Conservation (phyloP, 2,113 vertebrate species). For the Lota lota region DNA sequence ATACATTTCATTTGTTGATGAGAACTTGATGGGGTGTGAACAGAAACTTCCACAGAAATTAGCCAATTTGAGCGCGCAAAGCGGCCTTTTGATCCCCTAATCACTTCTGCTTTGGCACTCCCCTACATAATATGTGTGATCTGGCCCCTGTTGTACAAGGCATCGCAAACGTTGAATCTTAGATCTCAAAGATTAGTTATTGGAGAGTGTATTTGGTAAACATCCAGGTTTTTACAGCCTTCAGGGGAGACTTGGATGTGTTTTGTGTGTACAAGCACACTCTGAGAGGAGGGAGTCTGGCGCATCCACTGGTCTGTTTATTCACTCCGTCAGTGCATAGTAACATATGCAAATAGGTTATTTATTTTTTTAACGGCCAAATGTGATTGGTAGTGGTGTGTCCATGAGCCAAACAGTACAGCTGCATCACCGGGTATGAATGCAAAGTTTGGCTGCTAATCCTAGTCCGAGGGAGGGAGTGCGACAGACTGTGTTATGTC, state of each 20-base stretch:
- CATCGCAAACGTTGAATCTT: no score
- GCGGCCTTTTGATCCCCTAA: no score
- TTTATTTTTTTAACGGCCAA: conserved; percentile 16
- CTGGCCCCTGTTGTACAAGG: no score
- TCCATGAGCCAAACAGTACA: conserved; percentile 31
- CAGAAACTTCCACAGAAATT: no score
- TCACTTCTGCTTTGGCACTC: no score
- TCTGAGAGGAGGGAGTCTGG: neutral
- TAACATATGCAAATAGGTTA: conserved; percentile 10
- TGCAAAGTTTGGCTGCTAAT: conserved; percentile 43
- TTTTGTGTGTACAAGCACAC: neutral
- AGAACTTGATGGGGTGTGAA: no score
- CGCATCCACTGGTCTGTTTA: neutral
- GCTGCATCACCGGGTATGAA: conserved; percentile 36
- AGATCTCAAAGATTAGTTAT: no score
- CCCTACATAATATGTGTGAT: no score
- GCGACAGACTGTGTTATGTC: conserved; percentile 28
- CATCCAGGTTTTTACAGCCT: no score
- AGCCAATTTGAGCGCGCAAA: no score
- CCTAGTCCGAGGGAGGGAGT: conserved; percentile 30
- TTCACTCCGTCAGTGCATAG: neutral
- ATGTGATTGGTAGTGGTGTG: conserved; percentile 12
- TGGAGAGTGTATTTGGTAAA: no score
- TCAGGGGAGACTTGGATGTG: neutral
- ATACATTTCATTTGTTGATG: no score